Base-by-base conservation (phyloP, 92 coral and sea anemone species). In the Epizoanthus illoricatus region DNA sequence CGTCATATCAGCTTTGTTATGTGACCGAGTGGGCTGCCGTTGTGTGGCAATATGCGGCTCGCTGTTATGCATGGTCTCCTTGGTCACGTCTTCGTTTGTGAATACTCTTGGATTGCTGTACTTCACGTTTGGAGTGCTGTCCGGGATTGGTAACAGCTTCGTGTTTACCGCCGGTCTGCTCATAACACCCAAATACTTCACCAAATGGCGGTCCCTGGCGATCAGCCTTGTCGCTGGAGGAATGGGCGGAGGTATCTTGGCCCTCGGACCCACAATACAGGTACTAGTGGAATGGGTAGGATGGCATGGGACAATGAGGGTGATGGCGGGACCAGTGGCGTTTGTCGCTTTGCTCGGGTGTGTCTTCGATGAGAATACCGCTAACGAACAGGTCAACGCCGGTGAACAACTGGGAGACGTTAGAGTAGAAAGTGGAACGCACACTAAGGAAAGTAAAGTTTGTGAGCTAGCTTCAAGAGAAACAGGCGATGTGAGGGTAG, bases 1-100 rank as follows among this genome's bases (percentile, higher is more conserved):
- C 18, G 45, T 84, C 7, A 19, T 73, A 17, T 80, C 86, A 24
- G 84, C 86, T 13, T 43, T 74, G 23, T 60, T 86, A 74, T 86
- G 89, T 66, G 89, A 86, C 23, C 71, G 65, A 24, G 42, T 70
- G 56, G 89, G 89, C 45, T 86, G 86, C 74, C 89, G 89, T 60
- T 79, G 86, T 42, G 86, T 86, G 58, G 74, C 85, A 59, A 65
- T 86, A 28, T n/a, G 21, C 41, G 89, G 89, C 13, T 84, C 85
- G 36, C 4, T 81, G 65, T 65, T 86, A 41, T 73, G 85, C 15
- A 69, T 74, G 5, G 63, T 62, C 21, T 84, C 85, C 39, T 73
- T 86, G 83, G 56, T 86, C 20, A 73, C 86, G 9, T 86, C 89
- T 23, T 86, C 89, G 24, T 86, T 86, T 66, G 86, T 57, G 11